phyloP scores from a whole-genome alignment of 2,113 vertebrate species.

The Rallus limicola region DNA sequence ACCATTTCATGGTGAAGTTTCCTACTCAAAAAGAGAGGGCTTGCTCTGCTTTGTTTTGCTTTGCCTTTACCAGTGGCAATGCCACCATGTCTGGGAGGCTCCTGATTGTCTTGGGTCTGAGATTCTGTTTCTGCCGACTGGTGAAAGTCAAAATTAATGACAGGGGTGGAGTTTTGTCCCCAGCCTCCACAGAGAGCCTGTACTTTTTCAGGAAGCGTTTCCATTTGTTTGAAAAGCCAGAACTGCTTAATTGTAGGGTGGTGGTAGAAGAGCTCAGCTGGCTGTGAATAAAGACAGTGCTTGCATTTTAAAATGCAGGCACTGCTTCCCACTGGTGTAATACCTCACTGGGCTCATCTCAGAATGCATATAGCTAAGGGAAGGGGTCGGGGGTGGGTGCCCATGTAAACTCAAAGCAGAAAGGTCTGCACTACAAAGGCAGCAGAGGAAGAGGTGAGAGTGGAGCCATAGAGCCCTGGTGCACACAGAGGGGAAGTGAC shows the following conservation, averaged over 20 bases:
- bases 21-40: not conserved
- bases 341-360: not conserved
- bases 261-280: not conserved
- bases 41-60: not conserved
- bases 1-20: not conserved
- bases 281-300: not conserved
- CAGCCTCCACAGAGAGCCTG: not conserved
- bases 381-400: accelerated
- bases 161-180: not conserved
- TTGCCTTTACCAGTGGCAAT: not conserved
- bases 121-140: not conserved
- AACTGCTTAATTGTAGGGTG: not conserved
- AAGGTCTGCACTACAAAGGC: not conserved
- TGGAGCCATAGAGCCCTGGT: not conserved
- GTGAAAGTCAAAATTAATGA: not conserved
- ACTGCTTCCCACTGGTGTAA: not conserved
- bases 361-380: not conserved
- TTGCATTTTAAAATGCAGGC: not conserved
- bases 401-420: not conserved
- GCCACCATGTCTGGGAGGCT: not conserved
- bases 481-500: not conserved
- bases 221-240: not conserved
- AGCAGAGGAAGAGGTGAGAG: not conserved
- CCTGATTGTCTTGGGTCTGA: not conserved
- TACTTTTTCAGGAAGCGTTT: not conserved